Percentiles rank a stretch among this genome's conserved stretches.
These are phyloP conservation scores for Polyommatus iphigenia DNA, from an alignment of 2,888 invertebrate species.

Conservation along the genomic window DNA sequence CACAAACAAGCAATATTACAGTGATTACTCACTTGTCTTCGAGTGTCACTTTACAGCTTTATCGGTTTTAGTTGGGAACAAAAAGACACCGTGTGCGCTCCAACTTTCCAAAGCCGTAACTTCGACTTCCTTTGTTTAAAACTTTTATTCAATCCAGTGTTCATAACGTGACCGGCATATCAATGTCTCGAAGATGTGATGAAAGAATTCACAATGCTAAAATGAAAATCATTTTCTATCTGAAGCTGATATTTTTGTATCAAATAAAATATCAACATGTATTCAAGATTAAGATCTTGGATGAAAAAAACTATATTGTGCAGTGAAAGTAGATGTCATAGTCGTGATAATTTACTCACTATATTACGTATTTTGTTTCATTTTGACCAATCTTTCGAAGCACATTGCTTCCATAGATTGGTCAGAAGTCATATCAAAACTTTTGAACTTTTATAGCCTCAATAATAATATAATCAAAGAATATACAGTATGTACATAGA, in stretches of 20 bases:
- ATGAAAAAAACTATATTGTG: too few relatives aligned
- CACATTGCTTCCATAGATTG: too few relatives aligned
- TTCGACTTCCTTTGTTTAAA: constrained; percentile 42
- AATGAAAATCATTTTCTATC: not conserved
- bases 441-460: too few relatives aligned
- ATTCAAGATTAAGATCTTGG: not conserved
- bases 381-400: too few relatives aligned
- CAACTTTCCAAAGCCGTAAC: constrained; percentile 34
- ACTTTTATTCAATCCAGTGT: constrained; percentile 43
- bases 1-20: constrained; percentile 1
- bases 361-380: too few relatives aligned
- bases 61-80: constrained; percentile 30
- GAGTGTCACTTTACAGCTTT: constrained; percentile 5
- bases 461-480: not conserved
- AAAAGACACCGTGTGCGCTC: constrained; percentile 28
- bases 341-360: too few relatives aligned
- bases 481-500: not conserved
- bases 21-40: not conserved
- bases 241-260: not conserved
- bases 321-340: too few relatives aligned
- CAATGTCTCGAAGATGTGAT: constrained; percentile 29
- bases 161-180: constrained; percentile 43
- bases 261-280: not conserved
- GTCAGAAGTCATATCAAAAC: too few relatives aligned
- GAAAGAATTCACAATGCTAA: not conserved